phyloP scores from a whole-genome alignment of 2,888 invertebrate species.

The Dinocampus coccinellae region DNA sequence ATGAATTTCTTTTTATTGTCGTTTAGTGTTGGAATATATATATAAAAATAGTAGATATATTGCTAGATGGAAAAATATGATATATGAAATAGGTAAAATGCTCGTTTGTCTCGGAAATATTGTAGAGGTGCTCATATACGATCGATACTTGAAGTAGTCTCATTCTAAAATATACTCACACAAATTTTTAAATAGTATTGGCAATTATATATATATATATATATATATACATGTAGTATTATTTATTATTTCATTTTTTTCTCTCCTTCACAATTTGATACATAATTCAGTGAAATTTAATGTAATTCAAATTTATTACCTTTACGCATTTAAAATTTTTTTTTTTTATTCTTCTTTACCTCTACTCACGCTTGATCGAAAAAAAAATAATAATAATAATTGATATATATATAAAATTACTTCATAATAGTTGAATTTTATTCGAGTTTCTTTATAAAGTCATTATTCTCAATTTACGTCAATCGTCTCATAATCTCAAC shows the following conservation, averaged over 20 bases:
- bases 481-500: neutral
- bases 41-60: too few relatives aligned
- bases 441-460: neutral
- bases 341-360: too few relatives aligned
- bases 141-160: neutral
- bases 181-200: too few relatives aligned
- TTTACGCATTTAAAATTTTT: neutral
- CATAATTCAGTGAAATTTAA: neutral
- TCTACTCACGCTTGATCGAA: too few relatives aligned
- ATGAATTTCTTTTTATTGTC: neutral
- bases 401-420: neutral
- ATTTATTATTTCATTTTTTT: neutral
- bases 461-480: neutral
- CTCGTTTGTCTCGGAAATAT: neutral
- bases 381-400: too few relatives aligned
- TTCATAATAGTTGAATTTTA: neutral
- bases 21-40: neutral
- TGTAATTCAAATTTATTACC: neutral
- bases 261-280: neutral
- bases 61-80: neutral
- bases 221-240: too few relatives aligned
- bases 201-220: too few relatives aligned
- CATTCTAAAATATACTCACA: neutral
- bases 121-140: neutral
- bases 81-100: neutral